Conservation (phyloP, 2,797 vertebrate genomes). For the Intellagama lesueurii region DNA sequence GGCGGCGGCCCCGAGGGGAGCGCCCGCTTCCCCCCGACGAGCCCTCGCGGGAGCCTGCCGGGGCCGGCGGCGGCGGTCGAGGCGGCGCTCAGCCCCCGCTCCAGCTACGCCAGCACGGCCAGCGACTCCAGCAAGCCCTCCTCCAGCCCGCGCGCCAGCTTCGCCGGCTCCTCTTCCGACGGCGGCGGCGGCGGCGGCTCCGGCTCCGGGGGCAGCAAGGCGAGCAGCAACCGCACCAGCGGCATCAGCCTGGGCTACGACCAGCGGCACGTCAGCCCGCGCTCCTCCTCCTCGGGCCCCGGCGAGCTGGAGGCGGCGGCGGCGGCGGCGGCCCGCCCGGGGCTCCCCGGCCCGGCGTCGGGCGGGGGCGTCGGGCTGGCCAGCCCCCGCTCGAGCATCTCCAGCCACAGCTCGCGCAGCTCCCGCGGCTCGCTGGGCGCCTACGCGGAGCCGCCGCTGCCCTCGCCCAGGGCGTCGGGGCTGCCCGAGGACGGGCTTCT, state of each 20-base stretch:
- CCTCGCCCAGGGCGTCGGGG: slow-evolving; percentile 87
- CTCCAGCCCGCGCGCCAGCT: slow-evolving; percentile 88
- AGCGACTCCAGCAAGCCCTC: slow-evolving; percentile 82
- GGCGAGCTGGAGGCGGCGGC: slow-evolving; percentile 76
- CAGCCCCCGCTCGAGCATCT: slow-evolving; percentile 94
- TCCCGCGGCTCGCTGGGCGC: slow-evolving; percentile 86
- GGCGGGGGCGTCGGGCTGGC: slow-evolving; percentile 72
- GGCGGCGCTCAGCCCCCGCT: slow-evolving; percentile 85
- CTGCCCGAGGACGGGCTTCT: slow-evolving; percentile 71
- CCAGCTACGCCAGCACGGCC: slow-evolving; percentile 80
- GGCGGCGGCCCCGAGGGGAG: slow-evolving; percentile 17
- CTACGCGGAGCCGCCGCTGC: slow-evolving; percentile 85
- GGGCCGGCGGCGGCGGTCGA: slow-evolving; percentile 78
- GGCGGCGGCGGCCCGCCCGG: slow-evolving; percentile 81
- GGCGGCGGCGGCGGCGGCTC: slow-evolving; percentile 64
- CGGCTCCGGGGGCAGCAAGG: slow-evolving; percentile 87
- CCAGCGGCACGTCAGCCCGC: slow-evolving; percentile 91
- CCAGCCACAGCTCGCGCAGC: slow-evolving; percentile 93
- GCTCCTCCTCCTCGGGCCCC: slow-evolving; percentile 88
- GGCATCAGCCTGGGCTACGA: slow-evolving; percentile 98
- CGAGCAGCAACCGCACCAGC: slow-evolving; percentile 96
- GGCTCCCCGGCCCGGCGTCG: slow-evolving; percentile 65
- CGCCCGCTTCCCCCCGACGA: slow-evolving; percentile 57
- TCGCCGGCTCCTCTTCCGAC: slow-evolving; percentile 69
- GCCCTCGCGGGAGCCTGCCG: slow-evolving; percentile 87